phyloP scores from a whole-genome alignment of 2,797 vertebrate genomes.

The Sebastes oblongus region DNA sequence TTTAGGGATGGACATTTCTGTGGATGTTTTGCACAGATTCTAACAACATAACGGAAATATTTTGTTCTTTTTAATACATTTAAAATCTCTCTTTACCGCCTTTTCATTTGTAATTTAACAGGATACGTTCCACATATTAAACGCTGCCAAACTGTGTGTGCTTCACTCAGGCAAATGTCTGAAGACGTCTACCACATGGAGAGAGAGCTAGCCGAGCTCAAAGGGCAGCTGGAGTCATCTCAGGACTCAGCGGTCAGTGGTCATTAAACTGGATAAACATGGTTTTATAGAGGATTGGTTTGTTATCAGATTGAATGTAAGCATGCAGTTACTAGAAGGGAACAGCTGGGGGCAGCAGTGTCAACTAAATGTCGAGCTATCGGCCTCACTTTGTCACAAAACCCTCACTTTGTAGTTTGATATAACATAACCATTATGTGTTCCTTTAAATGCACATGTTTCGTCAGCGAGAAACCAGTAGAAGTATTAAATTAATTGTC shows the following conservation, averaged over 20 bases:
- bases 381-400: neutral
- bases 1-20: rapidly evolving
- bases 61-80: neutral
- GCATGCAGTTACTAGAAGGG: neutral
- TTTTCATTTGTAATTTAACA: neutral
- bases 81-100: neutral
- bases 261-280: neutral
- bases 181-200: conserved; percentile 84
- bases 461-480: too few species aligned
- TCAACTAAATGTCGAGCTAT: conserved; percentile 1
- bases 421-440: neutral
- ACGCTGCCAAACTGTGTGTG: neutral
- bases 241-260: conserved; percentile 1
- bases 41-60: rapidly evolving
- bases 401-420: neutral
- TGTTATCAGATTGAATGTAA: neutral
- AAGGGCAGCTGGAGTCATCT: conserved; percentile 58
- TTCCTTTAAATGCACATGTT: neutral
- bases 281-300: neutral
- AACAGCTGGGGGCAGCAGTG: conserved; percentile 63
- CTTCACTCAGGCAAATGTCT: conserved; percentile 73
- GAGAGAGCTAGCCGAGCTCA: conserved; percentile 82
- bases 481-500: neutral
- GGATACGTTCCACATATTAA: neutral
- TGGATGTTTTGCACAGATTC: too few species aligned